Evolutionary conservation across 2,113 vertebrate genomes (phyloP).

Genomic region (Connochaetes taurinus): DNA sequence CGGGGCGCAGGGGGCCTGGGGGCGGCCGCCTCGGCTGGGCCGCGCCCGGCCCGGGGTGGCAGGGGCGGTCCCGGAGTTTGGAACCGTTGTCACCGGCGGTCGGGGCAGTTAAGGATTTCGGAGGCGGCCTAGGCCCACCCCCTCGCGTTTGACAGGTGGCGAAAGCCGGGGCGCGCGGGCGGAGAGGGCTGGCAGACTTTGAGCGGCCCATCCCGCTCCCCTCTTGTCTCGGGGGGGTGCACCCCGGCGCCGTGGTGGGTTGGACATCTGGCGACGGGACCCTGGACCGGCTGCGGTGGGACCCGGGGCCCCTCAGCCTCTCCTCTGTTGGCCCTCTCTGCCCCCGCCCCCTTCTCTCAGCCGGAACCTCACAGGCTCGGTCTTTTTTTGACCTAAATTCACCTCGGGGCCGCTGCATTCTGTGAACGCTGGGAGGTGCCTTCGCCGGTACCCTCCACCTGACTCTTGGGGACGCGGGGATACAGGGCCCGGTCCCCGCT

Average conservation of each 20-base stretch:
- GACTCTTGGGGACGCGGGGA: neutral
- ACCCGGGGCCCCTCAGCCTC: neutral
- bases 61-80: conserved; percentile 40
- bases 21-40: neutral
- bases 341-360: neutral
- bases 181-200: neutral
- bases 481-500: neutral
- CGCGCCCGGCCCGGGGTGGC: neutral
- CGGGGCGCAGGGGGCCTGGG: neutral
- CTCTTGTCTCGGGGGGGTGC: neutral
- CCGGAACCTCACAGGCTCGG: neutral
- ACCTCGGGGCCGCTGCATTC: conserved; percentile 8
- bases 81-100: neutral
- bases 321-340: no score
- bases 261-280: neutral
- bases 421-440: neutral
- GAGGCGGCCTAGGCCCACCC: conserved; percentile 47
- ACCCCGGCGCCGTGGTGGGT: neutral
- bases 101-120: neutral
- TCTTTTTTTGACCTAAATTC: conserved; percentile 70
- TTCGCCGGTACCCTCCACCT: neutral
- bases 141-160: conserved; percentile 44
- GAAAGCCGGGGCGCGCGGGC: neutral
- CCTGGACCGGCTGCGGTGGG: neutral
- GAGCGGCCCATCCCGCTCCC: neutral